Percentiles rank a stretch among this genome's conserved stretches.
Evolutionary conservation across 2,113 vertebrate genomes (phyloP).

Genomic region (Peromyscus polionotus): DNA sequence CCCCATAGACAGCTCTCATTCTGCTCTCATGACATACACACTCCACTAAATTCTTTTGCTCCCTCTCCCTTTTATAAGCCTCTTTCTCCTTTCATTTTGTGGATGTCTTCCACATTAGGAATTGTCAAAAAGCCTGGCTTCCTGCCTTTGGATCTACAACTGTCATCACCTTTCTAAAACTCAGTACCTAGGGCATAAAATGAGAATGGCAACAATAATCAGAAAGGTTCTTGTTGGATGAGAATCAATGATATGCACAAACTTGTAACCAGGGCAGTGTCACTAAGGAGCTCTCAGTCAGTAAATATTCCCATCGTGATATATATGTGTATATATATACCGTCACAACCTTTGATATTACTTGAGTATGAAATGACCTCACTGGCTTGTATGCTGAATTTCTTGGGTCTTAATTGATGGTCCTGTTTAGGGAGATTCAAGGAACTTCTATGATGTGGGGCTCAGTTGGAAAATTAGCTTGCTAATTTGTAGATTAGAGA

Average conservation of each 20-base stretch:
- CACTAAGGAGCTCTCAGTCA: neutral
- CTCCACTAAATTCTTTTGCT: neutral
- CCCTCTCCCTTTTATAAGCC: neutral
- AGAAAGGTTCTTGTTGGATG: neutral
- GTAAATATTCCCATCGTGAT: neutral
- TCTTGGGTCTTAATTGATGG: neutral
- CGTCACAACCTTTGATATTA: neutral
- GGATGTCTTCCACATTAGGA: neutral
- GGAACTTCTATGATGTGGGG: neutral
- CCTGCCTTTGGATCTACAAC: neutral
- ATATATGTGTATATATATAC: neutral
- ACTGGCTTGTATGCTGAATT: neutral
- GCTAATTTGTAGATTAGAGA: neutral
- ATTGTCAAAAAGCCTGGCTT: neutral
- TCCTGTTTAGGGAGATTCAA: neutral
- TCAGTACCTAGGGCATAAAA: neutral
- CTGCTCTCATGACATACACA: neutral
- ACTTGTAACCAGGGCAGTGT: neutral
- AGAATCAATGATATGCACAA: slow-evolving; percentile 11
- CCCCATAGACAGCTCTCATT: neutral
- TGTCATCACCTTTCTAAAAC: neutral
- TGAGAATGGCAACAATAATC: too few relatives aligned
- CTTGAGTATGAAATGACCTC: neutral
- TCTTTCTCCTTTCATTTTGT: neutral
- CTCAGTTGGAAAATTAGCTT: neutral